A percentile compares a stretch with the other conserved stretches of the same genome.
Conservation (phyloP, 2,888 invertebrate species). For the Scaptomyza flava region DNA sequence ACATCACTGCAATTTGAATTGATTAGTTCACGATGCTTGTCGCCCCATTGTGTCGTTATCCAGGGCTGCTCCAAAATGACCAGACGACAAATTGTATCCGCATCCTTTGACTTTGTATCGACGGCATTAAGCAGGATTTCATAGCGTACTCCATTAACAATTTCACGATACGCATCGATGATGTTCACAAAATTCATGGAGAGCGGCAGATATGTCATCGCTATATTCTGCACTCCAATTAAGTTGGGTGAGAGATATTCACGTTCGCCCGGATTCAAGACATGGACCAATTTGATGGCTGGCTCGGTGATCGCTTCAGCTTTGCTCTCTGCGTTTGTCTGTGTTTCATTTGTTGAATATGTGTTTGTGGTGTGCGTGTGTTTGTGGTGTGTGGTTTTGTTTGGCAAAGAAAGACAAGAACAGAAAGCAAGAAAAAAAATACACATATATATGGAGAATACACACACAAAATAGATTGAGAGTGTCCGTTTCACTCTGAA, state of each 20-base stretch:
- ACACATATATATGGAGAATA: constrained; percentile 64
- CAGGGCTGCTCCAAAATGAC: constrained; percentile 88
- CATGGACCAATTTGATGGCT: constrained; percentile 77
- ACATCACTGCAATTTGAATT: constrained; percentile 88
- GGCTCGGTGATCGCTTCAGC: constrained; percentile 68
- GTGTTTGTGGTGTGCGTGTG: constrained; percentile 22
- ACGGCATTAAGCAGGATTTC: constrained; percentile 82
- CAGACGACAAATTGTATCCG: constrained; percentile 86
- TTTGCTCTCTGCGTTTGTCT: constrained; percentile 18
- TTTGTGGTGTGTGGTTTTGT: constrained; percentile 27
- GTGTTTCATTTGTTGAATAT: constrained; percentile 21
- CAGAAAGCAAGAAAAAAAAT: constrained; percentile 50
- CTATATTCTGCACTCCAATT: constrained; percentile 83
- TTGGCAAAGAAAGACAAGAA: constrained; percentile 58
- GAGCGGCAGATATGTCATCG: constrained; percentile 82
- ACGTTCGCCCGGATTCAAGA: constrained; percentile 82
- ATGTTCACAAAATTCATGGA: constrained; percentile 82
- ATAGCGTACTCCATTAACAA: constrained; percentile 83
- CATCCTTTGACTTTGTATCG: constrained; percentile 78
- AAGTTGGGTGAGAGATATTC: constrained; percentile 83
- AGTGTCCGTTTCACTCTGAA: not conserved
- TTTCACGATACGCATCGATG: constrained; percentile 83
- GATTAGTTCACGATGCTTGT: constrained; percentile 87
- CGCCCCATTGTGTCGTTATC: constrained; percentile 86
- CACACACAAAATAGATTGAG: constrained; percentile 47